Evolutionary conservation across 2,888 invertebrate species (phyloP), one percentile per base, ranked within the genome.

Genomic region (Aricia artaxerxes): DNA sequence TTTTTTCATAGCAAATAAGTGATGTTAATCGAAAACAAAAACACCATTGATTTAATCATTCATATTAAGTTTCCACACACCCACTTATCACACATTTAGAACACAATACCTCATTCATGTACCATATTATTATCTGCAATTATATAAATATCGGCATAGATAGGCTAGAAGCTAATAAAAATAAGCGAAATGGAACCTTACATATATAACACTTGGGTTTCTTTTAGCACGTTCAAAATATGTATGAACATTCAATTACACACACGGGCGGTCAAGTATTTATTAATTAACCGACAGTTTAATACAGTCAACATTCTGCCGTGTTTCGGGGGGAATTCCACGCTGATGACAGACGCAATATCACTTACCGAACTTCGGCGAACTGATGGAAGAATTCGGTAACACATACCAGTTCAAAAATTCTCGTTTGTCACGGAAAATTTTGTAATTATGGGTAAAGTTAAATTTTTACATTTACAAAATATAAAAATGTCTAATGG

Each of bases 201-300:
- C 4, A 1, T 0, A 0, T 0, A 0, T 11, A 0, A 0, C 0
- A 0, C 0, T 80, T 82, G 84, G 77, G 72, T 80, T 35, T 77
- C 79, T 79, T 82, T 84, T 24, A 24, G 11, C 61, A 11, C 9
- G 35, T 61, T 40, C n/a, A 4, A 13, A 80, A 81, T 82, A 84
- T 89, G 91, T 91, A 90, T 89, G 91, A 92, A 91, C 91, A 93
- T 93, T 93, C 90, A 90, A 94, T 94, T 93, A 91, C 86, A 90
- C 93, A 91, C 92, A 82, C 87, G 88, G 87, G 75, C 85, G 91
- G 92, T 92, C 93, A 92, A 93, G 93, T 92, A 93, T 93, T 93
- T 92, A 90, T 91, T 92, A 93, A 93, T 94, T 94, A 93, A 89
- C 88, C 83, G 84, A 87, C 87, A 88, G 91, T 92, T 91, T 92